Evolutionary conservation across 2,888 invertebrate species (phyloP), one percentile per base, ranked within the genome.

Genomic region (Tromatobia lineatoria): DNA sequence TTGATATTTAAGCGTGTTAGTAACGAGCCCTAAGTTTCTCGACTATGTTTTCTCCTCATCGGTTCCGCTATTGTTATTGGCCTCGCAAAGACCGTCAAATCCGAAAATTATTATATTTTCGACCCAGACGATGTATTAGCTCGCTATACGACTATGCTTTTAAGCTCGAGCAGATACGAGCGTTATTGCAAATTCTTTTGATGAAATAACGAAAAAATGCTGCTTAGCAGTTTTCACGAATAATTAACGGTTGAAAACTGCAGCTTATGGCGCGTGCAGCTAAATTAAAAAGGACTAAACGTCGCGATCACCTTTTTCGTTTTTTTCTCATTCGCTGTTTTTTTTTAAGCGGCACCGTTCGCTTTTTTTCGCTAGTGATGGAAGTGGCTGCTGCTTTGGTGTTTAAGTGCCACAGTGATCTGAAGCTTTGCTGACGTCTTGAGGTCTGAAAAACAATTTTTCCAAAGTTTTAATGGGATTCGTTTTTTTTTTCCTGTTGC

Each of bases 11-110:
- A 92, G 90, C 90, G 88, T 90, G 88, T 90, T 90, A 92, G 88
- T 91, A 90, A 91, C 88, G 88, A 87, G 85, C 86, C 90, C 92
- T 93, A 92, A 89, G 86, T 88, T 88, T 89, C 90, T 89, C 90
- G 89, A 92, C 92, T 93, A 93, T 89, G 86, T 85, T 87, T 87
- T 87, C 85, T 81, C 82, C 79, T 74, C 84, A 34, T 81, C 47
- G 25, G 50, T 85, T 66, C 61, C 74, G 75, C 77, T 47, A 50
- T 70, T 20, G 61, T 74, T 70, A 83, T 76, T 75, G 74, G 73
- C 83, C 82, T 85, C 54, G 54, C 50, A 47, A 64, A 38, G 34
- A 38, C 11, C 34, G 70, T 66, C 67, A 54, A 74, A 67, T 38
- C n/a, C 15, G 20, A n/a, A 45, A 54, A 80, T 47, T 8, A 13